Evolutionary conservation across 2,113 vertebrate species (phyloP).

Genomic region (Sclerurus mexicanus): DNA sequence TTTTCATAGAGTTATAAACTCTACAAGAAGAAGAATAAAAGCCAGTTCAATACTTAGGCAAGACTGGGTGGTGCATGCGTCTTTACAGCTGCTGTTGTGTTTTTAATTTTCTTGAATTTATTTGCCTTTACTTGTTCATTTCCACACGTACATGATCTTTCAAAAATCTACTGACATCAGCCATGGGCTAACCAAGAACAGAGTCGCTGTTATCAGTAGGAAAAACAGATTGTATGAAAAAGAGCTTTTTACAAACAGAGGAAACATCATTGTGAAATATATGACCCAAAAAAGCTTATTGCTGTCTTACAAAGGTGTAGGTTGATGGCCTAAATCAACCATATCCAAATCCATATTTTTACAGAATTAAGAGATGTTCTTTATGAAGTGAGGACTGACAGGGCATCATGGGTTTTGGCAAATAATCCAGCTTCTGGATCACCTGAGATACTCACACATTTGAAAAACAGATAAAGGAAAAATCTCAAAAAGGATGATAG

Average conservation of each 20-base stretch:
- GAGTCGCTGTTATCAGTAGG: not conserved
- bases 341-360: not conserved
- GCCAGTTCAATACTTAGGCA: not conserved
- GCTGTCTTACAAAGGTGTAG: not conserved
- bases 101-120: constrained; percentile 13
- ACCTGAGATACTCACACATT: not conserved
- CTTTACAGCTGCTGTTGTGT: not conserved
- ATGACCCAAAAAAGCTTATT: not conserved
- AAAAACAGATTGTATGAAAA: not conserved
- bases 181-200: not conserved
- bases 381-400: not conserved
- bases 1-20: not conserved
- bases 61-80: not conserved
- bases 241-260: not conserved
- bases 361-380: not conserved
- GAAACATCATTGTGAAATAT: not conserved
- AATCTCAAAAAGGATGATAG: not conserved
- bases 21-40: not conserved
- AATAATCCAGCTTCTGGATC: not conserved
- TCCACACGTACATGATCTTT: not conserved
- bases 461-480: not conserved
- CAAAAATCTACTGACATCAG: not conserved
- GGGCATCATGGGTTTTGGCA: not conserved
- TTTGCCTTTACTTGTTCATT: not conserved
- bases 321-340: not conserved